phyloP scores from a whole-genome alignment of 2,888 invertebrate species.

The Mesorhabditis sp. region DNA sequence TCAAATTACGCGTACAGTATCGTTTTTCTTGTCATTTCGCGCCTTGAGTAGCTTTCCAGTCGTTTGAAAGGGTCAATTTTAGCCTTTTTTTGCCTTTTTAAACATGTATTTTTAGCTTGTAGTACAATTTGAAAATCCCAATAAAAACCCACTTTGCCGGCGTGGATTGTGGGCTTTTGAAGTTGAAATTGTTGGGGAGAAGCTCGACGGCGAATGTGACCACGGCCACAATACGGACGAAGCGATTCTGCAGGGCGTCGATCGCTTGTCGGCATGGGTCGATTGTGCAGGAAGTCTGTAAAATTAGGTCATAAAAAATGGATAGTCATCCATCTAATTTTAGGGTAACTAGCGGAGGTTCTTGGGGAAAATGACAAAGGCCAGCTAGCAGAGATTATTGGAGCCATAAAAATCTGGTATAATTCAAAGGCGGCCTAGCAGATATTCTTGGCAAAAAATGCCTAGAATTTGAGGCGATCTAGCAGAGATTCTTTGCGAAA shows the following conservation, averaged over 20 bases:
- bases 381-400: too few species aligned
- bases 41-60: too few species aligned
- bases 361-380: too few species aligned
- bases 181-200: slow-evolving; percentile 44
- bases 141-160: slow-evolving; percentile 30
- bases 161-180: slow-evolving; percentile 38
- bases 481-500: too few species aligned
- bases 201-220: slow-evolving; percentile 52
- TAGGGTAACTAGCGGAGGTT: too few species aligned
- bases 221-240: slow-evolving; percentile 51
- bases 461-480: neutral
- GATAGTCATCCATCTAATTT: too few species aligned
- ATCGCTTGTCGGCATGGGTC: slow-evolving; percentile 54
- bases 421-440: neutral
- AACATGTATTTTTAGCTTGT: neutral
- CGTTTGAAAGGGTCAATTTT: too few species aligned
- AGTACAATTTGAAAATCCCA: too few species aligned
- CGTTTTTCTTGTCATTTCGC: too few species aligned
- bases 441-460: neutral
- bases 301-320: neutral
- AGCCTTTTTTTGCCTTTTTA: too few species aligned
- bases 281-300: slow-evolving; percentile 48
- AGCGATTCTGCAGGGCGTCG: slow-evolving; percentile 51
- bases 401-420: neutral
- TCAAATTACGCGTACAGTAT: too few species aligned